Conservation (phyloP, 37 sponge, comb jelly and placozoan genomes). For the Ephydatia muelleri region DNA sequence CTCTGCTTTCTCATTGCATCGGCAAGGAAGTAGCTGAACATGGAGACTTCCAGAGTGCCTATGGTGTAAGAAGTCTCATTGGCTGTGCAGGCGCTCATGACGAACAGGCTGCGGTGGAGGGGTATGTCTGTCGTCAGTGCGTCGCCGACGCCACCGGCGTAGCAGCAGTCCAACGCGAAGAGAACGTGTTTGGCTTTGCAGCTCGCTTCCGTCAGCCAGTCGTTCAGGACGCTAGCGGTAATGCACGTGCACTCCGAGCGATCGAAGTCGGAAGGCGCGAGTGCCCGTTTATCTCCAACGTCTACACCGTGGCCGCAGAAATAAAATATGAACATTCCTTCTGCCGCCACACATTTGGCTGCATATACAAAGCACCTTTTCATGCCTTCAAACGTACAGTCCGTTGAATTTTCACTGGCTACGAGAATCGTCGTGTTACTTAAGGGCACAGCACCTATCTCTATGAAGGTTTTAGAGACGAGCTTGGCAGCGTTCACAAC, state of each 20-base stretch:
- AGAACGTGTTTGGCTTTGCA: conserved; percentile 68
- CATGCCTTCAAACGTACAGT: conserved; percentile 51
- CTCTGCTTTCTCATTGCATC: neutral
- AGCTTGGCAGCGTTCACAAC: conserved; percentile 30
- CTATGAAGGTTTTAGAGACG: conserved; percentile 12
- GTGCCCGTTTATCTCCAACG: conserved; percentile 34
- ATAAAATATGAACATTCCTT: conserved; percentile 60
- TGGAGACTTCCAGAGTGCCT: conserved; percentile 4
- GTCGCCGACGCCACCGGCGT: conserved; percentile 50
- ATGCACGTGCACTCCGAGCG: conserved; percentile 24
- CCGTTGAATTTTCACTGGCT: conserved; percentile 11
- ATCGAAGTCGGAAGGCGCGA: conserved; percentile 65
- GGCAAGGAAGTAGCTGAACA: conserved; percentile 28
- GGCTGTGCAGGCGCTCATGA: conserved; percentile 51
- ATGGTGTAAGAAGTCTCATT: conserved; percentile 23
- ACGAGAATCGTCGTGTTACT: conserved; percentile 9
- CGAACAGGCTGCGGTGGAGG: conserved; percentile 33
- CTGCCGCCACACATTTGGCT: conserved; percentile 44
- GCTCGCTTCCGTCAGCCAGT: conserved; percentile 31
- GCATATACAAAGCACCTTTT: conserved; percentile 33
- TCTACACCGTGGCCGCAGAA: conserved; percentile 73
- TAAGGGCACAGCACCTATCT: conserved; percentile 12
- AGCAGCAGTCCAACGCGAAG: conserved; percentile 63
- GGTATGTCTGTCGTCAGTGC: conserved; percentile 9
- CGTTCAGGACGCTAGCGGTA: conserved; percentile 21